Conservation (phyloP, 2,888 invertebrate species). For the Megastigmus dorsalis region DNA sequence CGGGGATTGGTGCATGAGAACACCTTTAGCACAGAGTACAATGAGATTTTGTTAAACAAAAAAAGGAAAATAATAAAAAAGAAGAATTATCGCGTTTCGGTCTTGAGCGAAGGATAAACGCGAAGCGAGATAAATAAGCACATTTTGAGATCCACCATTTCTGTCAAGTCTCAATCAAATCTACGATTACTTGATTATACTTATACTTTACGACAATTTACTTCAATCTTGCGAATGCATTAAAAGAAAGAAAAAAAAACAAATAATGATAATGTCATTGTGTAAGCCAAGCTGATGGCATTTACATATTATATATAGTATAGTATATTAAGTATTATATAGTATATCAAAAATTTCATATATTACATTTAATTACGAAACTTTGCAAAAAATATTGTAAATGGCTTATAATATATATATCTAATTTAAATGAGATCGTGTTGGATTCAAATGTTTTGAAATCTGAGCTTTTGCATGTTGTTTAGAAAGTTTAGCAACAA, state of each 20-base stretch:
- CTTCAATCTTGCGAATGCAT: constrained; percentile 74
- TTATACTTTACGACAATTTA: constrained; percentile 74
- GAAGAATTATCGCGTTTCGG: constrained; percentile 34
- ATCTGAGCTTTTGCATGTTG: too few species aligned
- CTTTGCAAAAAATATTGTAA: constrained; percentile 4
- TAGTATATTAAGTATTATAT: not conserved
- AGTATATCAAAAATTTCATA: too few species aligned
- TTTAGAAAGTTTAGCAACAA: too few species aligned
- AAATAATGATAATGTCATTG: constrained; percentile 71
- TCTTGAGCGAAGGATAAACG: constrained; percentile 19
- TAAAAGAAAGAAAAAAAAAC: constrained; percentile 68
- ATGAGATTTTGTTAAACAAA: not conserved
- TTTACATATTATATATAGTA: constrained; percentile 49
- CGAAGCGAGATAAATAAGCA: constrained; percentile 60
- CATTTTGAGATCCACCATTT: constrained; percentile 73
- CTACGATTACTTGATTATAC: constrained; percentile 73
- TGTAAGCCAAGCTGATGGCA: constrained; percentile 72
- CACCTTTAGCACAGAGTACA: constrained; percentile 28
- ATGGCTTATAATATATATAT: constrained; percentile 20
- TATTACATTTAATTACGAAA: constrained; percentile 7
- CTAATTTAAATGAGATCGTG: constrained; percentile 14
- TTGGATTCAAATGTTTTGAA: constrained; percentile 30
- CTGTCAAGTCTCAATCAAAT: constrained; percentile 69
- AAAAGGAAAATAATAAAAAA: not conserved
- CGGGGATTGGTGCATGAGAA: constrained; percentile 28